These are phyloP conservation scores for Netelia virgata DNA, from an alignment of 2,888 invertebrate species.

Conservation along the genomic window DNA sequence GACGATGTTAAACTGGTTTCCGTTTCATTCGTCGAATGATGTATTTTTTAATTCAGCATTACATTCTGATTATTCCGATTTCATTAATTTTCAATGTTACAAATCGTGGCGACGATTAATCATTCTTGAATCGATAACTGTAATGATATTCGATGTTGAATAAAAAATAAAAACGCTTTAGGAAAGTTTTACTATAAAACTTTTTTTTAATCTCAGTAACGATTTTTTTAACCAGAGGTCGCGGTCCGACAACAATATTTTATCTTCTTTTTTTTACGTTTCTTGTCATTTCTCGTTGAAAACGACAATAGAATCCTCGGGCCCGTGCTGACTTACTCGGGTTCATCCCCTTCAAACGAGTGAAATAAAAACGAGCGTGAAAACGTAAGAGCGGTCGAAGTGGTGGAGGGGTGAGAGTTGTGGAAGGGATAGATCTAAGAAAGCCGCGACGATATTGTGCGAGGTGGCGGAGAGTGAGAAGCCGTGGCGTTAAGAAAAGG, in stretches of 20 bases:
- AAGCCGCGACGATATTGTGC: conserved; percentile 52
- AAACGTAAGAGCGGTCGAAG: conserved; percentile 21
- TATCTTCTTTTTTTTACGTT: conserved; percentile 10
- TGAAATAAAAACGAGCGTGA: conserved; percentile 71
- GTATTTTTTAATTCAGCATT: background rate
- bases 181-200: background rate
- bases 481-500: conserved; percentile 45
- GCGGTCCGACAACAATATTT: conserved; percentile 25
- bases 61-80: background rate
- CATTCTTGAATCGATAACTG: no score
- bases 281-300: conserved; percentile 38
- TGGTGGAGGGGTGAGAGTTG: conserved; percentile 7
- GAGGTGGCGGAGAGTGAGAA: conserved; percentile 34
- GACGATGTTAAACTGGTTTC: background rate
- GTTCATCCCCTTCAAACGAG: conserved; percentile 75
- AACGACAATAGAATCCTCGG: conserved; percentile 63
- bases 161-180: background rate
- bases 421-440: conserved; percentile 31
- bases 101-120: no score
- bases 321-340: conserved; percentile 74
- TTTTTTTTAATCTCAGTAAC: background rate
- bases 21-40: background rate
- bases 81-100: no score
- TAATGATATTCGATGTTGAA: no score
- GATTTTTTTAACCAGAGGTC: conserved; percentile 23